Conservation (phyloP, 2,113 vertebrate genomes). For the Semnopithecus entellus region DNA sequence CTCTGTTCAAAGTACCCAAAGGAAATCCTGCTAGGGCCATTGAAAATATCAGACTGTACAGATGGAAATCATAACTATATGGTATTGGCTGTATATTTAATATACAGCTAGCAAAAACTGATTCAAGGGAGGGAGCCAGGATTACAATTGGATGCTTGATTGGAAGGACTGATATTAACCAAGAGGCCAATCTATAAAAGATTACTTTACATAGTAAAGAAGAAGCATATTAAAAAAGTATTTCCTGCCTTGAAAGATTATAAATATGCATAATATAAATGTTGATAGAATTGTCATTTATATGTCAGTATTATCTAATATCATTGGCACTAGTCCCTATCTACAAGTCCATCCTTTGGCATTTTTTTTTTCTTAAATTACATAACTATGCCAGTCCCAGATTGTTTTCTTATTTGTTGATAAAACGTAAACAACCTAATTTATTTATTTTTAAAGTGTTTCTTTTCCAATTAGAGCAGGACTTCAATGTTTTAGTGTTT, state of each 20-base stretch:
- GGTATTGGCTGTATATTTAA: conserved; percentile 75
- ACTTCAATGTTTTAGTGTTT: not conserved
- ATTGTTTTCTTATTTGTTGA: not conserved
- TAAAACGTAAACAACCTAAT: not conserved
- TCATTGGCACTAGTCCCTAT: not conserved
- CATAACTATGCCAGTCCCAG: not conserved
- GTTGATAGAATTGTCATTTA: conserved; percentile 48
- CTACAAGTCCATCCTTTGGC: not conserved
- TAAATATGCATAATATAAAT: conserved; percentile 57
- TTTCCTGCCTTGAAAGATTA: conserved; percentile 59
- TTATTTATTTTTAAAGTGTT: not conserved
- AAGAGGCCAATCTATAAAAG: conserved; percentile 71
- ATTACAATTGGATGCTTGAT: conserved; percentile 73
- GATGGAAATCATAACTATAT: conserved; percentile 77
- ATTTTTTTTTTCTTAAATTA: not conserved
- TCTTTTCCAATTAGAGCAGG: not conserved
- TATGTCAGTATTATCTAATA: conserved; percentile 57
- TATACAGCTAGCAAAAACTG: conserved; percentile 71
- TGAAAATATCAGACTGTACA: conserved; percentile 76
- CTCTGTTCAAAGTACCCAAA: conserved; percentile 79
- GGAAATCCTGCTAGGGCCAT: conserved; percentile 76
- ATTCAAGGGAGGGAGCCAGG: conserved; percentile 71
- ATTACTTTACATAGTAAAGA: conserved; percentile 70
- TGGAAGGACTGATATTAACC: conserved; percentile 68
- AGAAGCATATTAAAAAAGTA: conserved; percentile 53